Conservation (phyloP, 2,113 vertebrate species). For the Geococcyx californianus region DNA sequence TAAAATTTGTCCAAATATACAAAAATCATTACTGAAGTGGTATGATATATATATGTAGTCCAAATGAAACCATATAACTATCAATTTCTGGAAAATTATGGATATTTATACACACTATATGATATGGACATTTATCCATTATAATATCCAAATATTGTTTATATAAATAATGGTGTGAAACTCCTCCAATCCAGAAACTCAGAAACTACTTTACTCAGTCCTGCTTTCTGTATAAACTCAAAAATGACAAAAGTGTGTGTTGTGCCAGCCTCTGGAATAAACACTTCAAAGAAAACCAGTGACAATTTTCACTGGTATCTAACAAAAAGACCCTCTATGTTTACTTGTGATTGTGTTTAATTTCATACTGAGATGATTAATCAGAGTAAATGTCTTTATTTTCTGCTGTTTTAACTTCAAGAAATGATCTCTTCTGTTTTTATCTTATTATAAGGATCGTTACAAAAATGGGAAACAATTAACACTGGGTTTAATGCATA, state of each 20-base stretch:
- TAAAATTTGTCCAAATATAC: neutral
- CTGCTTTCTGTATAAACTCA: neutral
- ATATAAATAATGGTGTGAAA: neutral
- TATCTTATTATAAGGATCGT: conserved; percentile 82
- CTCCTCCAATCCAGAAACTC: neutral
- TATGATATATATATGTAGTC: neutral
- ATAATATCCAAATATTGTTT: neutral
- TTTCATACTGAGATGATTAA: conserved; percentile 79
- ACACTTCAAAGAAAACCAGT: neutral
- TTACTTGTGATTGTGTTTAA: conserved; percentile 65
- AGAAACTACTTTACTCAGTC: neutral
- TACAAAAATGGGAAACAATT: conserved; percentile 85
- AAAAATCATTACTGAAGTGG: neutral
- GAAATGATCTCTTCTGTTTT: conserved; percentile 80
- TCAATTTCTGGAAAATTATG: neutral
- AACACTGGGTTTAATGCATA: conserved; percentile 81
- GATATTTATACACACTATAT: neutral
- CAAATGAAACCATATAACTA: neutral
- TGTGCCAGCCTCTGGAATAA: conserved; percentile 5
- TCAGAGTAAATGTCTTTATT: conserved; percentile 78
- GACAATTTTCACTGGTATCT: conserved; percentile 24
- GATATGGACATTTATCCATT: neutral
- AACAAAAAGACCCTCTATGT: conserved; percentile 20
- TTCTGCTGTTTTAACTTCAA: conserved; percentile 83
- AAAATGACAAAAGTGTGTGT: neutral